These are phyloP conservation scores for Corticium candelabrum DNA, from an alignment of 37 sponge, comb jelly and placozoan species.

Conservation along the genomic window DNA sequence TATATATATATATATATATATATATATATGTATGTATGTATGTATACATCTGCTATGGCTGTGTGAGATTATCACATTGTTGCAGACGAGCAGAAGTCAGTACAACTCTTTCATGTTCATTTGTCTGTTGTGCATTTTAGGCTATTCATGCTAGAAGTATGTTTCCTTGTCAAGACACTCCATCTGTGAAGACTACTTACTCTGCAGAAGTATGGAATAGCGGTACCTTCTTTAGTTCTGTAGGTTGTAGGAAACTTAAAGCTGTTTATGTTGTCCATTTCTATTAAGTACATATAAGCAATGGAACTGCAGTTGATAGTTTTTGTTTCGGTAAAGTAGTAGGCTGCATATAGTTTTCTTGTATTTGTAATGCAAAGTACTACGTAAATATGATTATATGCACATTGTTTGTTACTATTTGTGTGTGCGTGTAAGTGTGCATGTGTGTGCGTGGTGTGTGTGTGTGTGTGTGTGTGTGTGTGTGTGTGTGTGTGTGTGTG, in stretches of 20 bases:
- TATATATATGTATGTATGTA: background rate
- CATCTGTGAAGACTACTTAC: constrained; percentile 69
- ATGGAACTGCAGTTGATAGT: no score
- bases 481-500: background rate
- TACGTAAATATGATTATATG: background rate
- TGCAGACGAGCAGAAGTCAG: no score
- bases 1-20: background rate
- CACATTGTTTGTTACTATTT: background rate
- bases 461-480: background rate
- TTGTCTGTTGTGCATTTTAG: constrained; percentile 16
- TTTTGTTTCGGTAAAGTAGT: no score
- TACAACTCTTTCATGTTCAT: background rate
- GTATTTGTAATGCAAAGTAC: background rate
- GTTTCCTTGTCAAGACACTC: constrained; percentile 91
- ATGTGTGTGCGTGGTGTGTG: background rate
- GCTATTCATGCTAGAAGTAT: constrained; percentile 80
- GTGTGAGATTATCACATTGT: no score
- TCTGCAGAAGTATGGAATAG: constrained; percentile 45
- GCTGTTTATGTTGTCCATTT: background rate
- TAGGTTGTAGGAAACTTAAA: background rate
- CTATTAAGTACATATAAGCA: no score
- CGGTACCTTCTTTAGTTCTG: background rate
- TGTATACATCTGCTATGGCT: background rate
- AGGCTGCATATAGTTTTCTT: background rate
- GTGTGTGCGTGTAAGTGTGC: background rate